Conservation (phyloP, 2,113 vertebrate species). For the Mustela lutreola region DNA sequence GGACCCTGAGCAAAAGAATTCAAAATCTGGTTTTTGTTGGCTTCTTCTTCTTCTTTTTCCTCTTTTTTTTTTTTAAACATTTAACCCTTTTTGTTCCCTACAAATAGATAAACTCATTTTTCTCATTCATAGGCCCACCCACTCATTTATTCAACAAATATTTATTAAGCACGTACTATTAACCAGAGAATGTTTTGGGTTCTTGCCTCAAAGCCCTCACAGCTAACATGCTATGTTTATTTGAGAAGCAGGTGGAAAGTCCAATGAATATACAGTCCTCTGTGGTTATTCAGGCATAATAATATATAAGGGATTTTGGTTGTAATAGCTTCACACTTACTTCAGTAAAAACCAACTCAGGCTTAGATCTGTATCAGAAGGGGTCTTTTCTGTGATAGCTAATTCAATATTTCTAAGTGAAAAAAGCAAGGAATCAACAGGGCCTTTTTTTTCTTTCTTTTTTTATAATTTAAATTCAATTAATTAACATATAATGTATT, state of each 20-base stretch:
- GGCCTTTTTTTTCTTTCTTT: neutral
- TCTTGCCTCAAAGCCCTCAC: neutral
- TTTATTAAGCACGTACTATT: neutral
- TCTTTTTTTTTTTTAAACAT: neutral
- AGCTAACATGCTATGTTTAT: neutral
- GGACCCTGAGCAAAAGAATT: neutral
- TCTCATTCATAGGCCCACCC: neutral
- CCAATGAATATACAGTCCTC: neutral
- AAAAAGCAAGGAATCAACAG: neutral
- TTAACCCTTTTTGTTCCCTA: neutral
- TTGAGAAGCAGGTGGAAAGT: neutral
- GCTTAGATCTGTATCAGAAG: neutral
- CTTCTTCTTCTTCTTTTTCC: neutral
- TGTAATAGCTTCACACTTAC: neutral
- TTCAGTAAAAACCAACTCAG: neutral
- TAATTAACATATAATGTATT: neutral
- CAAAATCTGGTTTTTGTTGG: neutral
- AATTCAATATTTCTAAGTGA: neutral
- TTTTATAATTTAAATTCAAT: neutral
- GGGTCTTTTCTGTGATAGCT: neutral
- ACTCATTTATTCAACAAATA: slow-evolving; percentile 7
- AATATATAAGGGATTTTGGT: neutral
- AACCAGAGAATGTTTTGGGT: neutral
- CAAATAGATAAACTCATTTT: neutral
- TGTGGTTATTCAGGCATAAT: neutral